These are phyloP conservation scores for Chionis minor DNA, from an alignment of 2,113 vertebrate species.

Conservation along the genomic window DNA sequence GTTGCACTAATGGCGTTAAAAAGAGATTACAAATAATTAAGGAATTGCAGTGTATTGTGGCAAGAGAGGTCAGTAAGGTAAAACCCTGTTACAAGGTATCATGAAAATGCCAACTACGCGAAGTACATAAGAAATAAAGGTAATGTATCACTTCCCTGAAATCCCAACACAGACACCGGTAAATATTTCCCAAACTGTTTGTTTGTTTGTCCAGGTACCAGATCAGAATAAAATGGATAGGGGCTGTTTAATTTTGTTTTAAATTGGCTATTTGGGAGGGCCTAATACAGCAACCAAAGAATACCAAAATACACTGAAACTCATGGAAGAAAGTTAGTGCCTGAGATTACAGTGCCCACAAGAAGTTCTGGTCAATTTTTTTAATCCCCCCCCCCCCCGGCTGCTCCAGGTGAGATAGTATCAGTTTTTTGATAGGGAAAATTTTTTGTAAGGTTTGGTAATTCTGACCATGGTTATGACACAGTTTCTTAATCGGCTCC, in stretches of 20 bases:
- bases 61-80: background rate
- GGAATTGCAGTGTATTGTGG: background rate
- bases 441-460: background rate
- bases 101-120: background rate
- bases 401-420: background rate
- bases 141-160: background rate
- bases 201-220: background rate
- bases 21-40: conserved; percentile 6
- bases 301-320: background rate
- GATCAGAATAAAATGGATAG: background rate
- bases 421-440: background rate
- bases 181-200: background rate
- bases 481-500: background rate
- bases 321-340: background rate
- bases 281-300: background rate
- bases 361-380: background rate
- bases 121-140: background rate
- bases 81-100: background rate
- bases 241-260: background rate
- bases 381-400: too few relatives aligned
- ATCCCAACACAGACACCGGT: background rate
- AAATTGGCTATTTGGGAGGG: background rate
- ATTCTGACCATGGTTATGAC: background rate
- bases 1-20: background rate
- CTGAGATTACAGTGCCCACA: background rate